Evolutionary conservation across 2,888 invertebrate species (phyloP).

Genomic region (Perithous albicinctus): DNA sequence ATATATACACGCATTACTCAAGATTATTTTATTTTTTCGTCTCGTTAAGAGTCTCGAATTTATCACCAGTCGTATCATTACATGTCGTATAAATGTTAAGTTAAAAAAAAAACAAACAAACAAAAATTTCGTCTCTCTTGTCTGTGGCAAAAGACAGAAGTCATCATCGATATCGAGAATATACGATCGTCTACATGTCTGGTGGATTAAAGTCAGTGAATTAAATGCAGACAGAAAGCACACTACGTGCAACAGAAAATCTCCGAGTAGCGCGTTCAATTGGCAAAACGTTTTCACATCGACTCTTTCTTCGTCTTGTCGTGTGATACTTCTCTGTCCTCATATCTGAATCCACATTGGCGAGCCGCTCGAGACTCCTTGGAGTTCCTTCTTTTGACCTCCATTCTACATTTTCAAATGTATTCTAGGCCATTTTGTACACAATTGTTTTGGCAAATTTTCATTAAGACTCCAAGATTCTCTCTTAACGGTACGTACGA

Average conservation of each 20-base stretch:
- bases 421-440: neutral
- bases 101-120: neutral
- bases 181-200: too few species aligned
- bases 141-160: neutral
- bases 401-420: too few species aligned
- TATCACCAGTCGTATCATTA: neutral
- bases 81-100: neutral
- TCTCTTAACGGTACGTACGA: neutral
- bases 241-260: neutral
- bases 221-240: neutral
- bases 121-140: neutral
- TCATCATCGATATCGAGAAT: neutral
- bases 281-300: constrained; percentile 28
- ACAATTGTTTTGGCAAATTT: neutral
- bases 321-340: constrained; percentile 3
- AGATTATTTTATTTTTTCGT: constrained; percentile 17
- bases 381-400: too few species aligned
- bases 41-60: constrained; percentile 24
- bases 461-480: neutral
- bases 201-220: too few species aligned
- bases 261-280: constrained; percentile 30
- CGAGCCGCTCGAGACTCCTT: constrained; percentile 16
- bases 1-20: neutral
- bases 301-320: neutral
- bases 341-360: constrained; percentile 26